A percentile compares a stretch with the other conserved stretches of the same genome.
phyloP scores from a whole-genome alignment of 2,888 invertebrate genomes.

The Cotesia congregata region DNA sequence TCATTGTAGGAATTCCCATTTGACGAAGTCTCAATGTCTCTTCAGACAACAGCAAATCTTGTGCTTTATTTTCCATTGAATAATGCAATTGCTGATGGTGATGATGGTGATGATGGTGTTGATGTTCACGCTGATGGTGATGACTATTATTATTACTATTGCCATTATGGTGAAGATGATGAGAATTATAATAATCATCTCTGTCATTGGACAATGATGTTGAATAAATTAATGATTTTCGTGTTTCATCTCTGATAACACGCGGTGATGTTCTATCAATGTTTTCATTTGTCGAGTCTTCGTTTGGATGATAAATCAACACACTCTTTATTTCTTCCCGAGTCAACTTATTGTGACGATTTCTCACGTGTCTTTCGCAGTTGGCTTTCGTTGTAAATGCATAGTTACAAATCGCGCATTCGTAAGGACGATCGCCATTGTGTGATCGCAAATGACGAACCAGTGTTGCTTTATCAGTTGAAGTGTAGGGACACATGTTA shows the following conservation, averaged over 20 bases:
- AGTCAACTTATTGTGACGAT: slow-evolving; percentile 88
- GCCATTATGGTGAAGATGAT: neutral
- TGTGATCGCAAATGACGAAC: slow-evolving; percentile 94
- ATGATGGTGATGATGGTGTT: neutral
- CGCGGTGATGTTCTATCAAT: slow-evolving; percentile 48
- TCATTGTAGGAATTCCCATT: slow-evolving; percentile 33
- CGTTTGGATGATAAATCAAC: slow-evolving; percentile 89
- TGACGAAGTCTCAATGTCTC: slow-evolving; percentile 17
- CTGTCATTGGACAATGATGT: slow-evolving; percentile 44
- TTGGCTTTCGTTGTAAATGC: slow-evolving; percentile 98
- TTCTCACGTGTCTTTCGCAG: slow-evolving; percentile 94
- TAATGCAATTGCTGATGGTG: slow-evolving; percentile 9
- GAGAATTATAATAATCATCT: slow-evolving; percentile 47
- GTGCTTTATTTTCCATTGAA: neutral
- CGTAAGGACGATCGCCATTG: slow-evolving; percentile 95
- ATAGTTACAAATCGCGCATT: slow-evolving; percentile 94
- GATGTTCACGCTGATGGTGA: slow-evolving; percentile 25
- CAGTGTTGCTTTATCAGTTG: slow-evolving; percentile 91
- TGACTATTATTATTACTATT: slow-evolving; percentile 17
- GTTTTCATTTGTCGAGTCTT: slow-evolving; percentile 86
- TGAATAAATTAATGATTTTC: slow-evolving; percentile 61
- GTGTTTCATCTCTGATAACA: slow-evolving; percentile 58
- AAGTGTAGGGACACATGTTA: slow-evolving; percentile 92
- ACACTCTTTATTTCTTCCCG: slow-evolving; percentile 91
- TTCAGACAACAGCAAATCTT: slow-evolving; percentile 7